These are phyloP conservation scores for Oscheius onirici DNA, from an alignment of 2,888 invertebrate genomes.

Conservation along the genomic window DNA sequence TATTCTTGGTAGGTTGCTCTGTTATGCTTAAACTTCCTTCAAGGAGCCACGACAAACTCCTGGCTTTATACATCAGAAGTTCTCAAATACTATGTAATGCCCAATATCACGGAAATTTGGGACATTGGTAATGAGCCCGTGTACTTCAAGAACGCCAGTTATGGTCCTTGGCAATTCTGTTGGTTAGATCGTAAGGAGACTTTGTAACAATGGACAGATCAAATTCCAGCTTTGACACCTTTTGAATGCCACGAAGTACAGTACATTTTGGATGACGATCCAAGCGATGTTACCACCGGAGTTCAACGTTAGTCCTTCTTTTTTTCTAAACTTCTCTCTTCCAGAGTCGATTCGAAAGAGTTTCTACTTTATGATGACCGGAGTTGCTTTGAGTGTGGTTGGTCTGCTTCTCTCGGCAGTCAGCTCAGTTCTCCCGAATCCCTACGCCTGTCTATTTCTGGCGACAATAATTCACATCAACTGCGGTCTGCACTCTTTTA, in stretches of 20 bases:
- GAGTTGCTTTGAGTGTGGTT: conserved; percentile 47
- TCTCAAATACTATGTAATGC: conserved; percentile 67
- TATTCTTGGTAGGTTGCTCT: not conserved
- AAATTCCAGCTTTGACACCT: conserved; percentile 57
- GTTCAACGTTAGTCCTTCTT: conserved; percentile 60
- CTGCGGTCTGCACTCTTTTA: conserved; percentile 51
- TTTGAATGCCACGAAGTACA: conserved; percentile 62
- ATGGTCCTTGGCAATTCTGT: conserved; percentile 71
- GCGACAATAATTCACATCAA: conserved; percentile 67
- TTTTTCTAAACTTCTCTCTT: no score
- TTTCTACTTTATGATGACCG: conserved; percentile 63
- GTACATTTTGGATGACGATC: conserved; percentile 64
- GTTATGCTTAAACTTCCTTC: not conserved
- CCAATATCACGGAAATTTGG: conserved; percentile 61
- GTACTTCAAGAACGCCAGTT: conserved; percentile 68
- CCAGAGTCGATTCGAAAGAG: conserved; percentile 64
- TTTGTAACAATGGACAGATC: not conserved
- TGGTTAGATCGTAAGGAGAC: conserved; percentile 70
- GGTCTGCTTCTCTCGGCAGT: conserved; percentile 53
- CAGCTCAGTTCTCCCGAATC: conserved; percentile 57
- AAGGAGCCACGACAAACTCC: conserved; percentile 67
- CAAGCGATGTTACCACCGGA: conserved; percentile 67
- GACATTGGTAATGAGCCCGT: conserved; percentile 50
- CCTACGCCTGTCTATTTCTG: conserved; percentile 62
- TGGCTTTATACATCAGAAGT: conserved; percentile 71